Base-by-base conservation (phyloP, 2,797 vertebrate species). In the Sandelia bainsii region DNA sequence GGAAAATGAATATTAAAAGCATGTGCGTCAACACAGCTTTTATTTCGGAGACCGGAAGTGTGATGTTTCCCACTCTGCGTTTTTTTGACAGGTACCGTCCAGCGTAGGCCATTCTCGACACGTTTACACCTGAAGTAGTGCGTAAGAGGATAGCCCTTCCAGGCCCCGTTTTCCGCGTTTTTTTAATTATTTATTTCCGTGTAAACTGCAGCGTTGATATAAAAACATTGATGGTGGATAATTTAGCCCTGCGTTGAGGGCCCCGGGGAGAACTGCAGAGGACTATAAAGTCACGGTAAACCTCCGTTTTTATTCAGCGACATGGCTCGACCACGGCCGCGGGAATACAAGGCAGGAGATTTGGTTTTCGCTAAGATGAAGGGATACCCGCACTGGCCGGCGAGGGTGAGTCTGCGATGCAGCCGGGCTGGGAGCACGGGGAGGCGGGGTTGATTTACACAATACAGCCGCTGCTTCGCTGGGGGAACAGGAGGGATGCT, bases 281-380 rank as follows among this genome's bases (percentile, higher is more conserved):
- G 62, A 78, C 58, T 57, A 49, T 37, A 66, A 17, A 77, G 27
- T 69, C 63, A 61, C 17, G 44, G 59, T 45, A 64, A 52, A 58
- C 17, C 27, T 50, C 64, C 8, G 25, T 23, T 3, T 65, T 49
- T 37, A 61, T 75, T 63, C 65, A 62, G 64, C 20, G 82, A 81
- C 75, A 98, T 98, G 97, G 96, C 96, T 93, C 96, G 97, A 74
- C 96, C 97, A 89, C 95, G 97, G 93, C 96, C 95, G 92, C 95
- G 96, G 89, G 97, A 97, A 42, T 97, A 96, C 94, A 96, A 96
- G 93, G 96, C 96, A 73, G 97, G 96, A 88, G 97, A 98, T 77
- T 77, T 98, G 95, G 96, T 97, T 69, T 97, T 97, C 90, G 96
- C 96, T 66, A 97, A 97, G 85, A 98, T 98, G 96, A 97, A 98